Percentiles rank a stretch among this genome's conserved stretches.
phyloP scores from a whole-genome alignment of 2,888 invertebrate genomes.

The Drosophila atroscutellata region DNA sequence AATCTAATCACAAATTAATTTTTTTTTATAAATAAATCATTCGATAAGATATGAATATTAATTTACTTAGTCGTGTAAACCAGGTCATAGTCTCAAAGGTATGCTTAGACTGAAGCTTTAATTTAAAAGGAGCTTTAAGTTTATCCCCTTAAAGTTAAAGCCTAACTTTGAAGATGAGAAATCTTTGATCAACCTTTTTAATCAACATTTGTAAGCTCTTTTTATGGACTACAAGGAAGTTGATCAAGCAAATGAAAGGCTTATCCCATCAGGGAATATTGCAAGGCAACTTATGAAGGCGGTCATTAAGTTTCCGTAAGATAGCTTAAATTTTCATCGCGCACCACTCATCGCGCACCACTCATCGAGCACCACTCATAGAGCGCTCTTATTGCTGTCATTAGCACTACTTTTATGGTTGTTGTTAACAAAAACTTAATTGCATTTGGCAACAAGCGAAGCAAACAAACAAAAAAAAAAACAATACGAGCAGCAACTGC shows the following conservation, averaged over 20 bases:
- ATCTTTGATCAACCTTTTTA: too few species aligned
- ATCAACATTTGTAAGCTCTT: background rate
- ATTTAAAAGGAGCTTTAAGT: background rate
- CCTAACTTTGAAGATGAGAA: too few species aligned
- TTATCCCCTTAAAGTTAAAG: too few species aligned
- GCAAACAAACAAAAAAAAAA: background rate
- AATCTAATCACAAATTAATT: background rate
- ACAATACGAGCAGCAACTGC: background rate
- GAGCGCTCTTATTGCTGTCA: too few species aligned
- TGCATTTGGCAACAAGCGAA: conserved; percentile 7
- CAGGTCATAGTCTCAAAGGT: background rate
- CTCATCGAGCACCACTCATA: background rate
- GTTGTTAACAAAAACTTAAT: conserved; percentile 13
- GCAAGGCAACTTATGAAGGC: too few species aligned
- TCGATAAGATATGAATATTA: background rate
- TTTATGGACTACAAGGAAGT: background rate
- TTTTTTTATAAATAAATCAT: background rate
- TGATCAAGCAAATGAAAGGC: background rate
- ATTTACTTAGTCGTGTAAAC: background rate
- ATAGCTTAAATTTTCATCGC: background rate
- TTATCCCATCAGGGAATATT: background rate
- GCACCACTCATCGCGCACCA: background rate
- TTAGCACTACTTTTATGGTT: background rate
- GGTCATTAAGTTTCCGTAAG: background rate
- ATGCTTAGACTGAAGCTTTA: too few species aligned